These are phyloP conservation scores for Neoaliturus tenellus DNA, from an alignment of 2,888 invertebrate species.

Conservation along the genomic window DNA sequence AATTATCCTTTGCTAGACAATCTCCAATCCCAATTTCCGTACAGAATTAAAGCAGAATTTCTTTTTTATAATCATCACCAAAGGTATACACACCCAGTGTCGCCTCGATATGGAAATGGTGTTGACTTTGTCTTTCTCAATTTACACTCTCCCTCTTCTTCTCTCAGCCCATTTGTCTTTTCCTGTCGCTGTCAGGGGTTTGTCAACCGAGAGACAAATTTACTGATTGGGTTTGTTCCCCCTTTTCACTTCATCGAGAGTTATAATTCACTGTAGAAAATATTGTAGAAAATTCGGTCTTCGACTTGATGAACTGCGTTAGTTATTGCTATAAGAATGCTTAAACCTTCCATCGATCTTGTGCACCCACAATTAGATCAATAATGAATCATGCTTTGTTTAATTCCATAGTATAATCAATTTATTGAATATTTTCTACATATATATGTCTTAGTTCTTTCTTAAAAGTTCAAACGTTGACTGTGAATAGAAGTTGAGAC, in stretches of 20 bases:
- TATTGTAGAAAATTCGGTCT: no score
- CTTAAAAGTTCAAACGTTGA: no score
- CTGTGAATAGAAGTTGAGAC: neutral
- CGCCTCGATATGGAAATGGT: slow-evolving; percentile 53
- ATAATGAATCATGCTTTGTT: no score
- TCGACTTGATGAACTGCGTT: no score
- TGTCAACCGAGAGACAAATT: slow-evolving; percentile 27
- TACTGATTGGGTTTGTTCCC: slow-evolving; percentile 39
- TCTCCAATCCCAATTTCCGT: neutral
- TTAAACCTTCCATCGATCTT: no score
- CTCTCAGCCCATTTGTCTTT: slow-evolving; percentile 43
- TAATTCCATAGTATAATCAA: no score
- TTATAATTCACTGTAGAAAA: neutral
- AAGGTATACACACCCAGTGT: slow-evolving; percentile 35
- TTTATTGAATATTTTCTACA: no score
- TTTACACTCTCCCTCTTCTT: slow-evolving; percentile 24
- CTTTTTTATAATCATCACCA: neutral
- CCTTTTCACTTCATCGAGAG: neutral
- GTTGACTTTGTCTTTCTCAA: slow-evolving; percentile 58
- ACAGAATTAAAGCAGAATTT: neutral
- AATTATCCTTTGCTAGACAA: no score
- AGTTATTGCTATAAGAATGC: no score
- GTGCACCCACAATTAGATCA: no score
- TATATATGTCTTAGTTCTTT: no score
- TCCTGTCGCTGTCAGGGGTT: neutral